Percentiles rank a stretch among this genome's conserved stretches.
Evolutionary conservation across 2,797 vertebrate species (phyloP).

Genomic region (Smutsia temminckii): DNA sequence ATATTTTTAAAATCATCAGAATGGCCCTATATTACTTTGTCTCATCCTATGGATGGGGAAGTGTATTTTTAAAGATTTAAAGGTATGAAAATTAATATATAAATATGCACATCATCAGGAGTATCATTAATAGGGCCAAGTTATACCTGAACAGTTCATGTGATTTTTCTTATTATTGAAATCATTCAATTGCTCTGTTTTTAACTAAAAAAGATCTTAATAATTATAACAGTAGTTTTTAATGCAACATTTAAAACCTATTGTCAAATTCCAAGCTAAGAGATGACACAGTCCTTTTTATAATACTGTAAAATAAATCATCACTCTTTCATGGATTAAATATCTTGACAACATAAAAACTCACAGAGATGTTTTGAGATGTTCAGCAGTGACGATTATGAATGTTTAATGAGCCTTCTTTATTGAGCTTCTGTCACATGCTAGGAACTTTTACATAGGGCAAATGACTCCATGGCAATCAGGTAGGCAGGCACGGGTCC

Average conservation of each 20-base stretch:
- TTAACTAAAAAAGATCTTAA: not conserved
- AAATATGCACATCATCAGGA: not conserved
- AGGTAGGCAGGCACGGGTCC: too few relatives aligned
- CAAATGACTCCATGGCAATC: not conserved
- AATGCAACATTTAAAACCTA: not conserved
- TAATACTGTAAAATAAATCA: slow-evolving; percentile 15
- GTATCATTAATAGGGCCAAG: not conserved
- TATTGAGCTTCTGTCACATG: not conserved
- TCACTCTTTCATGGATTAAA: not conserved
- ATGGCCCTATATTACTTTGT: not conserved
- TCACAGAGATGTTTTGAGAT: not conserved
- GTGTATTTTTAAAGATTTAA: not conserved
- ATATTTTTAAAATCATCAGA: slow-evolving; percentile 10
- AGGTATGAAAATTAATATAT: not conserved
- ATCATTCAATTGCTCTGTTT: not conserved
- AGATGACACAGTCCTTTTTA: not conserved
- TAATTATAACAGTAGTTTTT: not conserved
- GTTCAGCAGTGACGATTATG: not conserved
- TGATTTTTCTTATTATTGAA: not conserved
- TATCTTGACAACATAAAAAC: not conserved
- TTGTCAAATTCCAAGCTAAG: not conserved
- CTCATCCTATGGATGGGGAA: not conserved
- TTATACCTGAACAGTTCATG: not conserved
- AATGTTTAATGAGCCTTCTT: not conserved
- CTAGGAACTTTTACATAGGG: not conserved